Evolutionary conservation across 2,888 invertebrate species (phyloP).

Genomic region (Archips xylosteana): DNA sequence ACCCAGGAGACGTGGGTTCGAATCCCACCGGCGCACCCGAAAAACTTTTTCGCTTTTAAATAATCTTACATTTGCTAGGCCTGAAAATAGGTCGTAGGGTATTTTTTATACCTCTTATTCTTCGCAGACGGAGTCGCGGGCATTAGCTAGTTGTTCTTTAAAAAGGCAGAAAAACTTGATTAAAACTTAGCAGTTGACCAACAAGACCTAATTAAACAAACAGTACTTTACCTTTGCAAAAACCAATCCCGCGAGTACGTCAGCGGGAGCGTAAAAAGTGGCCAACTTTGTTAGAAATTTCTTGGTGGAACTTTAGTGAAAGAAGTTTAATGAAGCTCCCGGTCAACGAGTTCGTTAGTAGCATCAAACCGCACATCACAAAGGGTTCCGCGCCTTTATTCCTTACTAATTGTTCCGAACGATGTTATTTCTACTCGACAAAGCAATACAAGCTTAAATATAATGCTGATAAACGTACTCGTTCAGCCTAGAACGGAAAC

Average conservation of each 20-base stretch:
- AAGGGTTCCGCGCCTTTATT: constrained; percentile 31
- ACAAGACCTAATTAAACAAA: neutral
- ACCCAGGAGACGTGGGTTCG: too few relatives aligned
- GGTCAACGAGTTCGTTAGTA: constrained; percentile 39
- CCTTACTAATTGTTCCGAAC: constrained; percentile 30
- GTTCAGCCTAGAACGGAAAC: too few relatives aligned
- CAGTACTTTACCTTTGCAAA: neutral
- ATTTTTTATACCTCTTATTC: too few relatives aligned
- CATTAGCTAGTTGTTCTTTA: neutral
- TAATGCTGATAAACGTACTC: neutral
- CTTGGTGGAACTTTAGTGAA: constrained; percentile 5
- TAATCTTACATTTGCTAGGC: too few relatives aligned
- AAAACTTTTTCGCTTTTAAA: too few relatives aligned
- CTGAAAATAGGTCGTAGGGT: too few relatives aligned
- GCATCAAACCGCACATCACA: constrained; percentile 37
- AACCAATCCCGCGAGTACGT: constrained; percentile 12
- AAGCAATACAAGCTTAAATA: neutral
- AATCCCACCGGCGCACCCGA: too few relatives aligned
- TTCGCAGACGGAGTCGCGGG: too few relatives aligned
- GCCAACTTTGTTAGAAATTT: constrained; percentile 15
- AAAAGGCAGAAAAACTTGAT: neutral
- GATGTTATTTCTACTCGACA: constrained; percentile 19
- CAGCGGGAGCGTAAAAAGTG: constrained; percentile 4
- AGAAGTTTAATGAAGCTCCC: constrained; percentile 33
- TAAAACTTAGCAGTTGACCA: neutral